Base-by-base conservation (phyloP, 2,113 vertebrate genomes). In the Amphiprion percula region DNA sequence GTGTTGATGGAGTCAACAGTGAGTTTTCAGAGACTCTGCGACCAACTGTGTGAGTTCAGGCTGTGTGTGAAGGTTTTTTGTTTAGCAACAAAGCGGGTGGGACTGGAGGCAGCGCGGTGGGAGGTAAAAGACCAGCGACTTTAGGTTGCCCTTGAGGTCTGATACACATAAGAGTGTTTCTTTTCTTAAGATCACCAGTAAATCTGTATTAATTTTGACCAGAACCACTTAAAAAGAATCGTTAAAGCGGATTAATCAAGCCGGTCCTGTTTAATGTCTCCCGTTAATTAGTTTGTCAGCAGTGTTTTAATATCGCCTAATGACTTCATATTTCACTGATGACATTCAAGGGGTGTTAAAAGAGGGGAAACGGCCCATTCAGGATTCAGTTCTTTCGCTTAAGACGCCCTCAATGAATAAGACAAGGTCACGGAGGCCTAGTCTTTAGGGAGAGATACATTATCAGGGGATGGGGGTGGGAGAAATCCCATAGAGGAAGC, bases 261-360 rank as follows among this genome's bases (percentile, higher is more conserved):
- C 96, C 96, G 96, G 96, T 97, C 97, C 97, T 96, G 97, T 96
- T 97, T 99, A 98, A 99, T 99, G 97, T 97, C 96, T 98, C 96
- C 96, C 96, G 97, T 98, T 99, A 99, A 99, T 99, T 98, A 98
- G 97, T 99, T 99, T 99, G 97, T 99, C 98, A 99, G 97, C 97
- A 98, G 96, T 98, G 97, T 99, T 99, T 98, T 98, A 98, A 98
- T 98, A 98, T 97, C 95, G 96, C 95, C 96, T 98, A 98, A 99
- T 99, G 97, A 99, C 97, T 97, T 98, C 97, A 98, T 99, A 98
- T 98, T 98, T 99, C 97, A 99, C 96, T 95, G 94, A 95, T 98
- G 98, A 98, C 97, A 98, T 98, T 97, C 97, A 97, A 98, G 96
- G 96, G 96, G 97, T 96, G 95, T 96, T 96, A 94, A 94, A 96